Evolutionary conservation across 2,888 invertebrate species (phyloP), one percentile per base, ranked within the genome.

Genomic region (Latrodectus hesperus): DNA sequence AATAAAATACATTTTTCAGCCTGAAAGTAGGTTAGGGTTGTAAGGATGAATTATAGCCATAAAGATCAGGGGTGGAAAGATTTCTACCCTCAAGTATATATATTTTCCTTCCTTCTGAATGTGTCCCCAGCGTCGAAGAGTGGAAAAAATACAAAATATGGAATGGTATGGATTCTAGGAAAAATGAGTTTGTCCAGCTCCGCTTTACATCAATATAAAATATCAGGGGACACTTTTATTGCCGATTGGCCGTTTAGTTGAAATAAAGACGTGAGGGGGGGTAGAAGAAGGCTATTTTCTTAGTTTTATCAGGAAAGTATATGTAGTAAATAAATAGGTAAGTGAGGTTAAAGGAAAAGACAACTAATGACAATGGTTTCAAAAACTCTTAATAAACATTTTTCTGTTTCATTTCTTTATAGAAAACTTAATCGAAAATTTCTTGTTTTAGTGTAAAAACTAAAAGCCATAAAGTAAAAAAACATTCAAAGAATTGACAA

Each of bases 121-220:
- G 72, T 64, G 81, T 81, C 81, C 81, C 81, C 16, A 51, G 81
- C n/a, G 73, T 51, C 74, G 26, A 38, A 53, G 73, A 65, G 22
- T 6, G 26, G 38, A 17, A 65, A 74, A 74, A 52, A 65, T 53
- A 68, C 22, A 38, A 52, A 17, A 49, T 12, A 11, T 12, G 52
- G 52, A 68, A 16, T 68, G 77, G 51, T 51, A 52, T 49, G 52
- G 49, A 22, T 26, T 14, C n/a, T n/a, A 16, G 53, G 65, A 81
- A 38, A 81, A 78, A 77, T 17, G 72, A 80, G 71, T 80, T 73
- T 80, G 81, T 81, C 81, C 73, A 53, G 51, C 81, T n/a, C 64
- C 65, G 73, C 81, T 81, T 81, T 81, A 81, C 81, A 81, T 81
- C 81, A 81, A 81, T 81, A 81, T 81, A 74, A 81, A 81, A 67